A percentile compares a stretch with the other conserved stretches of the same genome.
phyloP scores from a whole-genome alignment of 2,113 vertebrate species.

The Neotragus pygmaeus region DNA sequence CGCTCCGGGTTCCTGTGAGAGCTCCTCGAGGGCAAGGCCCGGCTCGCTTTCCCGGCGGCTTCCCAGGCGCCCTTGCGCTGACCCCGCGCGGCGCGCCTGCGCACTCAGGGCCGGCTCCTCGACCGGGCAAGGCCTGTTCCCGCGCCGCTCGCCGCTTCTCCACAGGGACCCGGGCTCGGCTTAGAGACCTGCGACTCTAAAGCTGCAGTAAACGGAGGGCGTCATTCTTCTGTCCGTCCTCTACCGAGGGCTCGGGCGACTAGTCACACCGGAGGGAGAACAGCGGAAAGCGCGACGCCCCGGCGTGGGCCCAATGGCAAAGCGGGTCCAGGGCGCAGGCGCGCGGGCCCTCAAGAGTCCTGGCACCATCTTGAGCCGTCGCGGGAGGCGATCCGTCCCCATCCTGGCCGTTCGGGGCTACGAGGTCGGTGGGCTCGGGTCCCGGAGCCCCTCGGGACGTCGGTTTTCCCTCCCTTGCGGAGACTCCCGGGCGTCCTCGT shows the following conservation, averaged over 20 bases:
- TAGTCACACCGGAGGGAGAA: fast-evolving
- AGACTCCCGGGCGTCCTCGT: fast-evolving
- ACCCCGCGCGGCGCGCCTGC: fast-evolving
- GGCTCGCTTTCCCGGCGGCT: fast-evolving
- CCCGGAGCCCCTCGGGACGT: fast-evolving
- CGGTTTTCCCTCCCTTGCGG: fast-evolving
- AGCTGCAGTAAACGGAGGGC: fast-evolving
- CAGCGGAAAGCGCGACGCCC: fast-evolving
- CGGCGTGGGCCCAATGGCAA: fast-evolving
- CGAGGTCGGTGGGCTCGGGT: fast-evolving
- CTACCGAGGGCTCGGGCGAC: fast-evolving
- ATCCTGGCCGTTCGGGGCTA: fast-evolving
- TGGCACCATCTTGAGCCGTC: fast-evolving
- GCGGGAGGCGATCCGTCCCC: fast-evolving
- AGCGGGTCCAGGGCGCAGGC: not conserved
- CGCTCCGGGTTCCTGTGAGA: too few relatives aligned
- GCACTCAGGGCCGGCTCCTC: fast-evolving
- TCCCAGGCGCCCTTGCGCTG: not conserved
- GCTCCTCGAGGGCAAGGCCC: fast-evolving
- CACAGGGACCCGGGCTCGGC: fast-evolving
- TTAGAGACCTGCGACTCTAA: fast-evolving
- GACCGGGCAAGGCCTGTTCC: fast-evolving
- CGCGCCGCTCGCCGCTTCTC: fast-evolving
- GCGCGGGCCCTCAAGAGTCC: too few relatives aligned
- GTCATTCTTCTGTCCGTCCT: fast-evolving